Percentiles rank a stretch among this genome's conserved stretches.
phyloP scores from a whole-genome alignment of 2,797 vertebrate species.

The Lepilemur septentrionalis region DNA sequence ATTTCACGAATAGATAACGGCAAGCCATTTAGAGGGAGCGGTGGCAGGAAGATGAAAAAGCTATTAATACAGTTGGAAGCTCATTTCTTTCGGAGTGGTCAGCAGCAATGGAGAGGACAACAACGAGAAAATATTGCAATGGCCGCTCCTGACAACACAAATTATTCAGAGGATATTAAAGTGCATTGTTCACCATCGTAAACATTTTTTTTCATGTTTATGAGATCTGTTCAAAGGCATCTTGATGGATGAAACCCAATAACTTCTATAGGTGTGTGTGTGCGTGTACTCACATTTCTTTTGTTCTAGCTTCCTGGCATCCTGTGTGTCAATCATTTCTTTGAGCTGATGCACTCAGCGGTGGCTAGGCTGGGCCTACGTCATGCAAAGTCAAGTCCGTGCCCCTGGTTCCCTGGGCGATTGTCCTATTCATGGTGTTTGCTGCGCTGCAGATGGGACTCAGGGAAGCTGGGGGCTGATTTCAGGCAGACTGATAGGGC shows the following conservation, averaged over 20 bases:
- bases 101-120: constrained; percentile 29
- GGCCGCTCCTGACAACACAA: constrained; percentile 45
- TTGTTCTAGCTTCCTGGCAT: neutral
- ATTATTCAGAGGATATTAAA: constrained; percentile 70
- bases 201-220: constrained; percentile 74
- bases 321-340: constrained; percentile 24
- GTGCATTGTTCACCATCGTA: constrained; percentile 54
- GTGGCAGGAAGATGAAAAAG: constrained; percentile 58
- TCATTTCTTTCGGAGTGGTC: constrained; percentile 66
- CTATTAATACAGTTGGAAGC: constrained; percentile 61
- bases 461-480: neutral
- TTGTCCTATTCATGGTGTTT: neutral
- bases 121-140: constrained; percentile 53
- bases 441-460: neutral
- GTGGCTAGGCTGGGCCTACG: neutral
- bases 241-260: constrained; percentile 60
- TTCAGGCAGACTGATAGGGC: neutral
- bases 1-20: constrained; percentile 56
- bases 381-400: neutral
- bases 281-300: neutral
- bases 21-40: neutral
- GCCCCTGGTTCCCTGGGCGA: neutral
- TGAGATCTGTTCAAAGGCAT: constrained; percentile 69
- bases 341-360: neutral
- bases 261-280: neutral